Conservation (phyloP, 2,888 invertebrate species). For the Deroplatys truncata region DNA sequence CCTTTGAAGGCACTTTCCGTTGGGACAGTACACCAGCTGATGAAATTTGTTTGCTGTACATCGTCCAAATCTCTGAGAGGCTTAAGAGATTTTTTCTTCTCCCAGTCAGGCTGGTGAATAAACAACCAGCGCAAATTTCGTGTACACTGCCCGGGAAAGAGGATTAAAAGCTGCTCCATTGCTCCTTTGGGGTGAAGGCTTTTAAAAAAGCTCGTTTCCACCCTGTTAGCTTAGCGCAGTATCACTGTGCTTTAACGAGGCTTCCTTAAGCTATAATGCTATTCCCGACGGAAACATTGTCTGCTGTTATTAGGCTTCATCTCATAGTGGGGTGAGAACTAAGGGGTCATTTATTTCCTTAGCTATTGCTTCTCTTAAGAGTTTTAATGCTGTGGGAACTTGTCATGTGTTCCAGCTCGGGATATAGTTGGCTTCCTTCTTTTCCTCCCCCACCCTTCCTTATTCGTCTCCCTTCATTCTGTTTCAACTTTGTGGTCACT, state of each 20-base stretch:
- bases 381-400: not conserved
- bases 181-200: not conserved
- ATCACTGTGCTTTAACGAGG: not conserved
- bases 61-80: not conserved
- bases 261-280: not conserved
- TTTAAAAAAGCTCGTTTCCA: not conserved
- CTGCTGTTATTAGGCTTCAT: not conserved
- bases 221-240: not conserved
- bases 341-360: not conserved
- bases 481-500: no score
- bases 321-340: not conserved
- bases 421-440: not conserved
- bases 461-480: not conserved
- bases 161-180: not conserved
- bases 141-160: not conserved
- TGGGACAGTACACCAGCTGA: not conserved
- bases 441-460: not conserved
- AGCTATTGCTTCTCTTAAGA: not conserved
- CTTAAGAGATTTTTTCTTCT: not conserved
- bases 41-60: not conserved
- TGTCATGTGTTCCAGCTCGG: not conserved
- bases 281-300: not conserved
- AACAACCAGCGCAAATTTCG: not conserved
- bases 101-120: not conserved
- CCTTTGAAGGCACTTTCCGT: no score